Base-by-base conservation (phyloP, 1,140 invertebrate genomes). In the Teleopsis dalmanni region DNA sequence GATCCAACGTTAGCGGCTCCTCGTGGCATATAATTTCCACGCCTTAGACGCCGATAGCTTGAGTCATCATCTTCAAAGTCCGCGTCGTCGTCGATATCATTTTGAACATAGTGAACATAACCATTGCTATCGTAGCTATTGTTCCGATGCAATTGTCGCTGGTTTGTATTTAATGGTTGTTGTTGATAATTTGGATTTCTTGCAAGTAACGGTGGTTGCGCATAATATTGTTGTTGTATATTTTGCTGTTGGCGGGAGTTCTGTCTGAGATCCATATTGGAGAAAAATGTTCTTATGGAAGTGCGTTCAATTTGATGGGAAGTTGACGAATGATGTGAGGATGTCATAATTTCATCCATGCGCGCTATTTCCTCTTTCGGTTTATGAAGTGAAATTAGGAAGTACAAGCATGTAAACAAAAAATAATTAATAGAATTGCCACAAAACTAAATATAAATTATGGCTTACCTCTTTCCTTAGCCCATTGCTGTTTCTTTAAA, bases 401-500 rank as follows among this genome's bases (percentile, higher is more conserved):
- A 25, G 5, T 37, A 19, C 16, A 27, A 26, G 26, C 7, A 29
- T 29, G 7, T 29, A 8, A 29, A n/a, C n/a, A n/a, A n/a, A n/a
- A n/a, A n/a, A n/a, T n/a, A n/a, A n/a, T n/a, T n/a, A n/a, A n/a
- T n/a, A n/a, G 18, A 22, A 5, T 27, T 13, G 4, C 5, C n/a
- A 19, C 38, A 16, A 6, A 8, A 7, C 11, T 25, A 5, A 7
- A 23, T 6, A 11, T 14, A 26, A 25, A 10, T 13, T 18, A 25
- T 8, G 19, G 46, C 57, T 51, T 69, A 83, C 82, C 82, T 72
- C 74, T 73, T 72, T 84, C 82, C 59, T 73, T 78, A 42, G 81
- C 81, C 82, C 82, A 84, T 72, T 84, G 82, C 42, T 79, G 67
- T 59, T 77, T 80, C 55, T 84, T 84, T 54, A 81, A 74, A 64